Evolutionary conservation across 2,113 vertebrate genomes (phyloP).

Genomic region (Leptocoma aspasia): DNA sequence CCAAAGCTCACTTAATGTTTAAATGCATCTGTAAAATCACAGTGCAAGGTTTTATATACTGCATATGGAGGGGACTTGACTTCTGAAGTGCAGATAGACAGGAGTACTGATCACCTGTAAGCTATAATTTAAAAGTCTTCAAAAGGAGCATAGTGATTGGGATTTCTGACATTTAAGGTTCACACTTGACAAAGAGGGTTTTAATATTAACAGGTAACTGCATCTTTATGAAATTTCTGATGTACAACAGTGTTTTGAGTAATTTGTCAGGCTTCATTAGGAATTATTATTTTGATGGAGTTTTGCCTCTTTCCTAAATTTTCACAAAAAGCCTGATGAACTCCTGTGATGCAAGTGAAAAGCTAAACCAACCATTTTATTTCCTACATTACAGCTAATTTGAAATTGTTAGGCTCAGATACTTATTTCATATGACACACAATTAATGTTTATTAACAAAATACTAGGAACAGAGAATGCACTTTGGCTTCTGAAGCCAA

Average conservation of each 20-base stretch:
- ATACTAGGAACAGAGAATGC: neutral
- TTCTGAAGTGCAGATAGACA: neutral
- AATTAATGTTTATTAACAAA: neutral
- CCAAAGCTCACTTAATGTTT: neutral
- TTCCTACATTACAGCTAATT: neutral
- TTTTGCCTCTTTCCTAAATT: neutral
- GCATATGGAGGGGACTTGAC: neutral
- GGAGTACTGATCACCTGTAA: neutral
- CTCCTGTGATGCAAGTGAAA: neutral
- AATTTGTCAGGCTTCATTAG: neutral
- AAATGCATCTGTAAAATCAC: neutral
- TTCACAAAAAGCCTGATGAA: neutral
- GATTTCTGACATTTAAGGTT: neutral
- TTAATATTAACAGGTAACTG: neutral
- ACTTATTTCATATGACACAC: neutral
- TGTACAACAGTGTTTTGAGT: neutral
- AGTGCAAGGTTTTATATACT: neutral
- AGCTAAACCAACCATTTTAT: neutral
- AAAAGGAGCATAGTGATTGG: neutral
- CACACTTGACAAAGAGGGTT: neutral
- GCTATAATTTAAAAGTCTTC: neutral
- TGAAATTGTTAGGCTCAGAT: neutral
- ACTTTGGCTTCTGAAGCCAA: neutral
- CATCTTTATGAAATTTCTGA: neutral
- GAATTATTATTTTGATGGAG: neutral